Evolutionary conservation across 2,888 invertebrate genomes (phyloP).

Genomic region (Eurytoma californica): DNA sequence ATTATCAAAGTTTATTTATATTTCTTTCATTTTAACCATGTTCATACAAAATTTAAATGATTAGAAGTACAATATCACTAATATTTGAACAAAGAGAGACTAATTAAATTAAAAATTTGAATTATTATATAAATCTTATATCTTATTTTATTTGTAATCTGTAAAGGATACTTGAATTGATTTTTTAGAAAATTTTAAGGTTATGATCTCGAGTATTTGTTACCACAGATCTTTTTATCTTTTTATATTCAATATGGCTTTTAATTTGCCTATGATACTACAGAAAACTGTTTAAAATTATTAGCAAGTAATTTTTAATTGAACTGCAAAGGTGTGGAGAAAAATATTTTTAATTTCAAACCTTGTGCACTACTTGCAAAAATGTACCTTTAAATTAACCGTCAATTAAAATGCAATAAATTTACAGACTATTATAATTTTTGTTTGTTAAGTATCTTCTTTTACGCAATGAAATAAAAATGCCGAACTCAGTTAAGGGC

Average conservation of each 20-base stretch:
- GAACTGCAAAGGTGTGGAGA: neutral
- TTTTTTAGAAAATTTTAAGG: neutral
- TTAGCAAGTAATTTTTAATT: neutral
- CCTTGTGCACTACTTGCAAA: neutral
- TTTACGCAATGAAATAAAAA: neutral
- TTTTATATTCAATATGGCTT: neutral
- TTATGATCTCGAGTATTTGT: neutral
- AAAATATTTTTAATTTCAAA: conserved; percentile 5
- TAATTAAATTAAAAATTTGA: too few species aligned
- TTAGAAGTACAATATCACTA: too few species aligned
- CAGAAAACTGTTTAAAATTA: neutral
- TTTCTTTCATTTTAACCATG: neutral
- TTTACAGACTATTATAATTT: neutral
- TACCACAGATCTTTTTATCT: neutral
- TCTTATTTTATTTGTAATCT: neutral
- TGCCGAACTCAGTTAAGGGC: conserved; percentile 7
- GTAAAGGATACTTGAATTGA: neutral
- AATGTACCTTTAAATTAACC: neutral
- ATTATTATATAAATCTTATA: too few species aligned
- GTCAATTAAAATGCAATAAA: too few species aligned
- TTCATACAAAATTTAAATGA: neutral
- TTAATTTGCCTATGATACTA: neutral
- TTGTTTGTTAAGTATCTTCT: neutral
- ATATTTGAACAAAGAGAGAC: too few species aligned
- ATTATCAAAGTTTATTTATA: neutral